Percentiles rank a stretch among this genome's conserved stretches.
These are phyloP conservation scores for Drosophila buzzatii DNA, from an alignment of 2,888 invertebrate species.

Conservation along the genomic window DNA sequence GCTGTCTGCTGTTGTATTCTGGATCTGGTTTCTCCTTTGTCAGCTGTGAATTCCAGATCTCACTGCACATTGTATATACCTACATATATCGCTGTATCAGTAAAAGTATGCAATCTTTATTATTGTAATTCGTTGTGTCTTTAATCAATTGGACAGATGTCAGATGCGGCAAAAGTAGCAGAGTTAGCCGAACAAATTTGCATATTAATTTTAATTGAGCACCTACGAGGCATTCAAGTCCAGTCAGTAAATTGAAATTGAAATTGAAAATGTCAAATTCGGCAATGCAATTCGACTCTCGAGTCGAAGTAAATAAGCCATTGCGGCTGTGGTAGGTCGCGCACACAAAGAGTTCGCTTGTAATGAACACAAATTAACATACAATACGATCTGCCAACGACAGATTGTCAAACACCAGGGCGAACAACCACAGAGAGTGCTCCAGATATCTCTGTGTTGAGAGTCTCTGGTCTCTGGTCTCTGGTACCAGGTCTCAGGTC, in stretches of 20 bases:
- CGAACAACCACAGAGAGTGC: constrained; percentile 36
- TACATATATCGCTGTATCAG: not conserved
- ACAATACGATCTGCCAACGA: constrained; percentile 56
- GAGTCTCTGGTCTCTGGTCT: not conserved
- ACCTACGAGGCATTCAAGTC: constrained; percentile 36
- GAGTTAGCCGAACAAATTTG: constrained; percentile 60
- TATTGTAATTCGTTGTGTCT: constrained; percentile 29
- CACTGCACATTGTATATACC: not conserved
- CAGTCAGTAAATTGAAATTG: constrained; percentile 40
- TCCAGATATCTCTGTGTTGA: constrained; percentile 8
- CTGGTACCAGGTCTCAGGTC: not conserved
- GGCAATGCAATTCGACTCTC: constrained; percentile 25
- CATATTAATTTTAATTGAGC: constrained; percentile 79
- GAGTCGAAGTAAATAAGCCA: constrained; percentile 52
- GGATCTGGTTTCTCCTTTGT: constrained; percentile 49
- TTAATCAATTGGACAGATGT: constrained; percentile 68
- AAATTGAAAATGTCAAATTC: constrained; percentile 74
- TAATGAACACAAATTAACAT: constrained; percentile 70
- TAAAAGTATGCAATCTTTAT: constrained; percentile 38
- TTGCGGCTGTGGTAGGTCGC: constrained; percentile 55
- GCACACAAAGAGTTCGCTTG: constrained; percentile 26
- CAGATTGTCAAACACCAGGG: constrained; percentile 66
- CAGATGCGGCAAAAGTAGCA: constrained; percentile 17
- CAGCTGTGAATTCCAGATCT: constrained; percentile 37
- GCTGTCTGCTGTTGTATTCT: constrained; percentile 33